Percentiles rank a stretch among this genome's conserved stretches.
phyloP scores from a whole-genome alignment of 2,797 vertebrate genomes.

The Kryptolebias ocellatus region DNA sequence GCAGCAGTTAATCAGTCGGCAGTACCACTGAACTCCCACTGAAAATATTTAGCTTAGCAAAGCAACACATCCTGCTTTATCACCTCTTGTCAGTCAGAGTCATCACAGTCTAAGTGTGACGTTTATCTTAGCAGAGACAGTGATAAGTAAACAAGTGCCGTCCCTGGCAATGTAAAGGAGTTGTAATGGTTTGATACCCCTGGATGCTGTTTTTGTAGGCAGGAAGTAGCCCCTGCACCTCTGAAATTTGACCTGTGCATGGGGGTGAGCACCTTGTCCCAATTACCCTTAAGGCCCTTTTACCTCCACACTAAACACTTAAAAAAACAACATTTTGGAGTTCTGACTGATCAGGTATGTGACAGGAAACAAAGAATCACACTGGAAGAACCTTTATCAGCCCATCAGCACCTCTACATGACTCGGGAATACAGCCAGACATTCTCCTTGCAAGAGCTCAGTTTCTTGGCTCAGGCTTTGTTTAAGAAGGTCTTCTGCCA shows the following conservation, averaged over 20 bases:
- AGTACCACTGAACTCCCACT: conserved; percentile 12
- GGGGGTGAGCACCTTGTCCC: conserved; percentile 69
- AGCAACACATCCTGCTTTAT: conserved; percentile 40
- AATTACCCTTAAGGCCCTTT: conserved; percentile 65
- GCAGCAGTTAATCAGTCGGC: conserved; percentile 39
- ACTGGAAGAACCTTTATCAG: conserved; percentile 72
- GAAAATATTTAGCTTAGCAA: conserved; percentile 37
- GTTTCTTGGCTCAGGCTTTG: conserved; percentile 62
- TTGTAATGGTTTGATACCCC: conserved; percentile 43
- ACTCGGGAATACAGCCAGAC: conserved; percentile 72
- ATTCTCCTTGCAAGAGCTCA: conserved; percentile 68
- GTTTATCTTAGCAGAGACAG: conserved; percentile 63
- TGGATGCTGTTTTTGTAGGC: conserved; percentile 61
- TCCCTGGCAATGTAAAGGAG: conserved; percentile 50
- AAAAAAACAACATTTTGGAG: conserved; percentile 35
- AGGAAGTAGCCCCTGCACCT: conserved; percentile 61
- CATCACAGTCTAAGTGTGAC: conserved; percentile 55
- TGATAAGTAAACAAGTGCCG: conserved; percentile 65
- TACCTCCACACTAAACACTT: conserved; percentile 36
- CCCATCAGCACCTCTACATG: conserved; percentile 70
- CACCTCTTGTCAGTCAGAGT: conserved; percentile 44
- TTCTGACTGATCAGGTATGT: conserved; percentile 55
- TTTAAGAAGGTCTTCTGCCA: conserved; percentile 73
- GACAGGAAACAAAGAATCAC: conserved; percentile 64
- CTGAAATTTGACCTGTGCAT: conserved; percentile 65